Evolutionary conservation across 2,113 vertebrate species (phyloP), one percentile per base, ranked within the genome.

Genomic region (Nyctereutes procyonoides): DNA sequence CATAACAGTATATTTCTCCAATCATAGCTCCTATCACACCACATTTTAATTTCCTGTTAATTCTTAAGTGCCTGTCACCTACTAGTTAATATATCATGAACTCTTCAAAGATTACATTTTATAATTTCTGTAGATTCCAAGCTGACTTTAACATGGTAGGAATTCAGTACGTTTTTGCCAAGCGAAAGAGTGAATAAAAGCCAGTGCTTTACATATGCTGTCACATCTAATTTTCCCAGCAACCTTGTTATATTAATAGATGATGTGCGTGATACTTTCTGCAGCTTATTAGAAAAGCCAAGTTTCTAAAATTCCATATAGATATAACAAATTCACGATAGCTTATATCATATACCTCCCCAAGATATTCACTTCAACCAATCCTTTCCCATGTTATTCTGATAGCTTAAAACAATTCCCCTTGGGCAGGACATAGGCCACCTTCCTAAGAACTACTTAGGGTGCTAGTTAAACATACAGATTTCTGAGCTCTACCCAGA

Each of bases 101-200:
- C n/a, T 38, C 28, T 43, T 79, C 24, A 90, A 87, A 28, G 12
- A 60, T 24, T 84, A 2, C 4, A 35, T 73, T 96, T 88, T 48
- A 87, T 53, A 74, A 84, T 92, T 19, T 67, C 48, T 84, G 17
- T 28, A 22, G 69, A 55, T 79, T 88, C 28, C 38, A 73, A 90
- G 14, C 74, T 71, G 35, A 90, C n/a, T 90, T 76, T 30, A 92
- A 84, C 11, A 62, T 32, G 6, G 8, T 76, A 58, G 63, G 3
- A 83, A 79, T 13, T 77, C 55, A 74, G 35, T 53, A 51, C 4
- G 30, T 80, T 62, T 88, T 76, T 73, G 20, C 73, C 58, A 71
- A 87, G 17, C 81, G 65, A 95, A 80, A 56, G 95, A 86, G 22
- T 77, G 35, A 92, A 65, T 90, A 82, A 92, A 93, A 83, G 30